Evolutionary conservation across 2,113 vertebrate genomes (phyloP).

Genomic region (Craseonycteris thonglongyai): DNA sequence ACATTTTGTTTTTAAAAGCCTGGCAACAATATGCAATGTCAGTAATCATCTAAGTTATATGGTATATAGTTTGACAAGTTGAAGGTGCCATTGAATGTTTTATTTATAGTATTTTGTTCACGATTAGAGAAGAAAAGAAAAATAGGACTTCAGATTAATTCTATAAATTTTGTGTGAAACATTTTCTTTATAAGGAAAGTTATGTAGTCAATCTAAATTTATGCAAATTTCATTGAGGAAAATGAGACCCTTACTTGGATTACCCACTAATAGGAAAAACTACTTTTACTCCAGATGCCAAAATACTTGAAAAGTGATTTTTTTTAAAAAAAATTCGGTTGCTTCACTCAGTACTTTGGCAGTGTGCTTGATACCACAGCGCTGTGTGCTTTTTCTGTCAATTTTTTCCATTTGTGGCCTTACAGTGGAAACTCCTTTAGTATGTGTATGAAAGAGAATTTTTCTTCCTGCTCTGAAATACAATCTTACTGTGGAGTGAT

Average conservation of each 20-base stretch:
- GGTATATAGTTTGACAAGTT: neutral
- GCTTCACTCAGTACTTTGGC: neutral
- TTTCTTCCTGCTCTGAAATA: slow-evolving; percentile 53
- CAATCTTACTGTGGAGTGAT: slow-evolving; percentile 24
- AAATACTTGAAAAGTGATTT: slow-evolving; percentile 37
- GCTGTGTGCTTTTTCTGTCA: neutral
- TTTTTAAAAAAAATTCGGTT: neutral
- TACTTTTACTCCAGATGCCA: slow-evolving; percentile 12
- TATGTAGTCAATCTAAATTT: neutral
- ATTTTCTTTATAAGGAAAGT: neutral
- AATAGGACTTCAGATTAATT: neutral
- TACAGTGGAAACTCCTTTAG: slow-evolving; percentile 23
- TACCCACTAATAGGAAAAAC: neutral
- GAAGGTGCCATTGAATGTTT: neutral
- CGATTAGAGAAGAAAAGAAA: neutral
- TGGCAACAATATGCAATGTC: neutral
- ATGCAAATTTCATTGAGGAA: slow-evolving; percentile 11
- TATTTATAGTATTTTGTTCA: slow-evolving; percentile 32
- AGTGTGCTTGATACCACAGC: neutral
- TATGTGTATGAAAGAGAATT: slow-evolving; percentile 50
- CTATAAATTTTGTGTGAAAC: slow-evolving; percentile 3
- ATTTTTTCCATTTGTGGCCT: slow-evolving; percentile 48
- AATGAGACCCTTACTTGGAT: neutral
- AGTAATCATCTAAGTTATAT: slow-evolving; percentile 21
- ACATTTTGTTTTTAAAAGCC: slow-evolving; percentile 17